phyloP scores from a whole-genome alignment of 1,140 invertebrate genomes.

The Leptopilina clavipes region DNA sequence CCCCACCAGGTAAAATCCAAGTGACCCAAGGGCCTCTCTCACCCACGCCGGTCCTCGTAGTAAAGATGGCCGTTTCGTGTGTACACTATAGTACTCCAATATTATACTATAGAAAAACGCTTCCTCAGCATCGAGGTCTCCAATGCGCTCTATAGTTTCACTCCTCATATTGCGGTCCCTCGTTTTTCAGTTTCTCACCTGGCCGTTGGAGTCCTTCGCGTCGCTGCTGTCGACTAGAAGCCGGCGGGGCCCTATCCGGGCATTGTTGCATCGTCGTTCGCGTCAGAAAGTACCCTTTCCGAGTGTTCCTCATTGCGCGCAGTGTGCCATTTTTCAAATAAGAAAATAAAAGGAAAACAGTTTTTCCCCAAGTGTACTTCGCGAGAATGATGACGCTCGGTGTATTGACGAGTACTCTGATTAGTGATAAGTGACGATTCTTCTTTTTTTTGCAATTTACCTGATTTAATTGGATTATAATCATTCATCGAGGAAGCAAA shows the following conservation, averaged over 20 bases:
- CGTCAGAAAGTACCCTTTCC: conserved; percentile 56
- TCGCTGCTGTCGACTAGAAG: conserved; percentile 61
- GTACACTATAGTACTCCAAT: conserved; percentile 58
- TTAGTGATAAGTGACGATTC: conserved; percentile 43
- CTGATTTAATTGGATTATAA: conserved; percentile 35
- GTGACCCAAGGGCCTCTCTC: conserved; percentile 66
- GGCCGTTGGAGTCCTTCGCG: conserved; percentile 56
- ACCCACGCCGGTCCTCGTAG: conserved; percentile 67
- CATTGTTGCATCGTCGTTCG: conserved; percentile 71
- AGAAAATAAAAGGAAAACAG: background rate
- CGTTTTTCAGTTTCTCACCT: conserved; percentile 56
- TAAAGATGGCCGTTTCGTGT: conserved; percentile 65
- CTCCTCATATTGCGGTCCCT: conserved; percentile 21
- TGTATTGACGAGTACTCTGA: conserved; percentile 26
- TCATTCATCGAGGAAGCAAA: conserved; percentile 4
- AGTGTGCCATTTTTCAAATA: background rate
- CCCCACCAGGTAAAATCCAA: conserved; percentile 47
- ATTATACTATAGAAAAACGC: conserved; percentile 39
- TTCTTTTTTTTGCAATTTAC: background rate
- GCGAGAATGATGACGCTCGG: conserved; percentile 37
- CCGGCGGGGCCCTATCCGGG: conserved; percentile 62
- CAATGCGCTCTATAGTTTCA: conserved; percentile 31
- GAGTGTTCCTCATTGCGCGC: conserved; percentile 32
- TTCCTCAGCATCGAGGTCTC: conserved; percentile 22
- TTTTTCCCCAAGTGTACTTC: background rate